Base-by-base conservation (phyloP, 2,113 vertebrate genomes). In the Vireo altiloquus region DNA sequence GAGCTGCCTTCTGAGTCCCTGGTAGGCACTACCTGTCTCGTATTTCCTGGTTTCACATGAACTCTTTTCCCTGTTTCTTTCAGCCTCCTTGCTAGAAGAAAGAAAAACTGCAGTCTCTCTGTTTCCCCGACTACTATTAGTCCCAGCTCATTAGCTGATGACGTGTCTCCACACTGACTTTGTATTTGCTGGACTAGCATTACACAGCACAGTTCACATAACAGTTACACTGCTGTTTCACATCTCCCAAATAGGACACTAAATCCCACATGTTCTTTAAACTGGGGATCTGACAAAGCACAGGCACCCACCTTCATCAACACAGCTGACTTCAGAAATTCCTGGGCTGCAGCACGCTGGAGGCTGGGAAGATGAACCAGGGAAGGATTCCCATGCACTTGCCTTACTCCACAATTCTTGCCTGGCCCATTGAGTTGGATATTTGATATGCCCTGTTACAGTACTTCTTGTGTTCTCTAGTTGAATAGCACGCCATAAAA, bases 211-310 rank as follows among this genome's bases (percentile, higher is more conserved):
- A 79, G 53, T 81, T 72, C 22, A 50, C 46, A 11, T 33, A 59
- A 44, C 50, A 68, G 42, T 39, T 54, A 50, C 24, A 47, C 39
- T 14, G 70, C 35, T 75, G 22, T 39, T 91, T 68, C 69, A 71
- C 53, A 57, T 91, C 80, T 94, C 88, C 82, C 90, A 90, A 91
- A 79, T 14, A 94, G 88, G 94, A 82, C 35, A 78, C 35, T 81
- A 78, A 93, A 82, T 82, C 49, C 31, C 40, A 61, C 53, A n/a
- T 44, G 40, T 27, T 61, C 53, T 79, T 56, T 40, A 68, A 84
- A 64, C 44, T 6, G 4, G 10, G 17, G 30, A 68, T 69, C 25
- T 96, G 85, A 93, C 66, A 82, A 93, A 93, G 75, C 2, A 3
- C 92, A 96, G 94, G 70, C 85, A 88, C 25, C 3, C 54, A 5